phyloP scores from a whole-genome alignment of 2,888 invertebrate species.

The Metacarcinus magister region DNA sequence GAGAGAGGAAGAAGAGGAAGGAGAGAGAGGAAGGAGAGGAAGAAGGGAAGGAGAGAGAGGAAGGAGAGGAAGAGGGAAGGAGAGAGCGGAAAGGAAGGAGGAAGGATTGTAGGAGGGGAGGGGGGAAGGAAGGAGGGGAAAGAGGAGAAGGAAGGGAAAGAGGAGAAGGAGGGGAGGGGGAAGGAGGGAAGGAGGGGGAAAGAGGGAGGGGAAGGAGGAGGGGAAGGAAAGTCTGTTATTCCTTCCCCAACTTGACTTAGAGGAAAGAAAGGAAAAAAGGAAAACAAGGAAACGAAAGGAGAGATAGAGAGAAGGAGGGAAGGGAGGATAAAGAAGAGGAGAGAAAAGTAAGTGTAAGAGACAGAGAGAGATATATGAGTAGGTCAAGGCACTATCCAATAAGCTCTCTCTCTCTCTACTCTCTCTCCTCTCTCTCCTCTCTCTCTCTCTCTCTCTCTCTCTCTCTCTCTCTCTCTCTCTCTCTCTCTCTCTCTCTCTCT shows the following conservation, averaged over 20 bases:
- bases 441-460: conserved; percentile 14
- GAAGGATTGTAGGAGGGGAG: too few relatives aligned
- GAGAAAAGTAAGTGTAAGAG: neutral
- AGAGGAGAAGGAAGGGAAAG: too few relatives aligned
- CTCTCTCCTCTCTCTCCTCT: too few relatives aligned
- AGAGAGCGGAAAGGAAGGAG: too few relatives aligned
- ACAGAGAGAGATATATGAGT: neutral
- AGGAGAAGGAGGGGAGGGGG: neutral
- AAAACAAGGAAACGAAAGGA: neutral
- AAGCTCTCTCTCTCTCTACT: neutral
- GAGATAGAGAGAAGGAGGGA: neutral
- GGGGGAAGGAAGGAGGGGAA: neutral
- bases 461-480: conserved; percentile 26
- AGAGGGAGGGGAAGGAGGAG: neutral
- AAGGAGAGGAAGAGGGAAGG: too few relatives aligned
- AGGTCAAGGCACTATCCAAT: neutral
- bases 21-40: too few relatives aligned
- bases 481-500: conserved; percentile 14
- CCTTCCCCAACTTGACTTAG: neutral
- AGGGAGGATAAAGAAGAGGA: neutral
- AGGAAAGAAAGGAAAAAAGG: neutral
- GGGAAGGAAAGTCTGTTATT: neutral
- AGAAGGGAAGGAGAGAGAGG: too few relatives aligned
- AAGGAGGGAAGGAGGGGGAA: neutral
- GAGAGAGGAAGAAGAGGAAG: too few relatives aligned